Evolutionary conservation across 2,797 vertebrate species (phyloP).

Genomic region (Helostoma temminkii): DNA sequence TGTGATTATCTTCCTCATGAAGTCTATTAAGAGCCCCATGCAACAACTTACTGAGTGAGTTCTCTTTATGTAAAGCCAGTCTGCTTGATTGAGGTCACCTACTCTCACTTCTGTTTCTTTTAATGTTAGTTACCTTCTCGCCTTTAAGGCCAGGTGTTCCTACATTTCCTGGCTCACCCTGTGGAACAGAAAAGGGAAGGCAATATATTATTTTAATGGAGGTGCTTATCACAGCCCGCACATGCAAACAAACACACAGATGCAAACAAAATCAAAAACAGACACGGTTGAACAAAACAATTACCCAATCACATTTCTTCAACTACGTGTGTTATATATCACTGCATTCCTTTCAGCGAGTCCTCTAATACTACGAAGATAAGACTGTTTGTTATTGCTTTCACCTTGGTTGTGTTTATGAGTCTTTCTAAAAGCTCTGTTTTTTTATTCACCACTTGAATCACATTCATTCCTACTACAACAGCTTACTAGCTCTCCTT

Average conservation of each 20-base stretch:
- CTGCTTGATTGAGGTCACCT: conserved; percentile 61
- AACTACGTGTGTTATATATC: background rate
- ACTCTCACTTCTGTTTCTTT: conserved; percentile 30
- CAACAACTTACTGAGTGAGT: conserved; percentile 43
- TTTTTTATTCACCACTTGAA: conserved; percentile 10
- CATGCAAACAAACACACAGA: conserved; percentile 33
- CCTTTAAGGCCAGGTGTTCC: conserved; percentile 87
- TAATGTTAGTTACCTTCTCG: conserved; percentile 85
- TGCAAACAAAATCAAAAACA: conserved; percentile 37
- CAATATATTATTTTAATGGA: conserved; percentile 59
- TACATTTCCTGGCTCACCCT: conserved; percentile 81
- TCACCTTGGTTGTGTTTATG: conserved; percentile 12
- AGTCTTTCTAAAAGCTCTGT: background rate
- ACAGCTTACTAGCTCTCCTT: conserved; percentile 84
- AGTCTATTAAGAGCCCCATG: conserved; percentile 60
- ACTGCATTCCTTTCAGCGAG: conserved; percentile 7
- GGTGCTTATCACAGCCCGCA: conserved; percentile 46
- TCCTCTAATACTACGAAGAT: conserved; percentile 24
- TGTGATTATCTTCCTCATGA: conserved; percentile 63
- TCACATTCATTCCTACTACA: conserved; percentile 7
- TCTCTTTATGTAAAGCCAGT: conserved; percentile 39
- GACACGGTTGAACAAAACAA: conserved; percentile 19
- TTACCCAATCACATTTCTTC: conserved; percentile 18
- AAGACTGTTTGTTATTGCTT: conserved; percentile 8
- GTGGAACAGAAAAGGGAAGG: conserved; percentile 34